Percentiles rank a stretch among this genome's conserved stretches.
Evolutionary conservation across 2,888 invertebrate genomes (phyloP).

Genomic region (Yponomeuta plumbellus): DNA sequence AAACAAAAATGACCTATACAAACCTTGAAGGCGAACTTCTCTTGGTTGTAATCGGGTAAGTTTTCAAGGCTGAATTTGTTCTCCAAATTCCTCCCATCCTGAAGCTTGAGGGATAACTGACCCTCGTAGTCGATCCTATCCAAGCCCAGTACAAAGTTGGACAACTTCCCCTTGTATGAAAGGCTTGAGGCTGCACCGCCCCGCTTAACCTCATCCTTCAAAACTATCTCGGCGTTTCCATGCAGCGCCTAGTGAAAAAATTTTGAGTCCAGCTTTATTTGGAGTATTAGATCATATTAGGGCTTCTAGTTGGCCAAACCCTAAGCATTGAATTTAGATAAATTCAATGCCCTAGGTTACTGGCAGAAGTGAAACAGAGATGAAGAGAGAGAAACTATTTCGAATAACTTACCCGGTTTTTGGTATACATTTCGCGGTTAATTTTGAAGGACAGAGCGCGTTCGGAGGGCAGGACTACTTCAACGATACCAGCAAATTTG

Average conservation of each 20-base stretch:
- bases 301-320: too few species aligned
- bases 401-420: constrained; percentile 43
- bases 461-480: constrained; percentile 62
- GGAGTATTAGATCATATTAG: background rate
- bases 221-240: constrained; percentile 41
- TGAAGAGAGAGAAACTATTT: background rate
- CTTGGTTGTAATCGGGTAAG: constrained; percentile 43
- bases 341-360: too few species aligned
- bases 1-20: background rate
- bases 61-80: constrained; percentile 48
- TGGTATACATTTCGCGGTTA: constrained; percentile 43
- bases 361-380: too few species aligned
- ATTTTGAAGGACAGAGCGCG: constrained; percentile 54
- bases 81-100: constrained; percentile 50
- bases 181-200: constrained; percentile 53
- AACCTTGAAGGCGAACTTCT: constrained; percentile 55
- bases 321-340: too few species aligned
- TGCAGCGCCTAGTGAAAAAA: constrained; percentile 39
- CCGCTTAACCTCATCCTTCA: constrained; percentile 55
- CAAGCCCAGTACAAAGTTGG: constrained; percentile 47
- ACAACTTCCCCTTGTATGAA: constrained; percentile 47
- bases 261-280: background rate
- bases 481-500: constrained; percentile 46
- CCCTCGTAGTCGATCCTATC: constrained; percentile 48
- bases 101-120: constrained; percentile 48